Evolutionary conservation across 2,113 vertebrate species (phyloP).

Genomic region (Pelvicachromis taeniatus): DNA sequence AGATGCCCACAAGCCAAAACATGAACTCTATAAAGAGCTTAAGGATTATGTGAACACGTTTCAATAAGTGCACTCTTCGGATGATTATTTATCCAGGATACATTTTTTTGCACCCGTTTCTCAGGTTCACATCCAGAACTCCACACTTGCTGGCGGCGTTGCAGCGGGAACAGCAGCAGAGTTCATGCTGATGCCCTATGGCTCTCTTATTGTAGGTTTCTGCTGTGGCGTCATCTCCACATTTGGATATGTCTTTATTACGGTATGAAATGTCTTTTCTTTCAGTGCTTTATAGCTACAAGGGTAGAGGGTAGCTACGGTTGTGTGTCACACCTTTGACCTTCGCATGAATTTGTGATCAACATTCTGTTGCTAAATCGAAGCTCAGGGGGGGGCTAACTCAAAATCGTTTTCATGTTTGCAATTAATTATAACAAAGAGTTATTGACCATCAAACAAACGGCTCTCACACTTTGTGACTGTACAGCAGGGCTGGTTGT

Average conservation of each 20-base stretch:
- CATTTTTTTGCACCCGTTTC: neutral
- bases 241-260: slow-evolving; percentile 82
- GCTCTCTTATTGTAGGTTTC: slow-evolving; percentile 88
- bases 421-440: neutral
- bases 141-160: slow-evolving; percentile 90
- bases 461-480: too few species aligned
- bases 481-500: too few species aligned
- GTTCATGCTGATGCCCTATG: slow-evolving; percentile 92
- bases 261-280: slow-evolving; percentile 53
- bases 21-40: neutral
- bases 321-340: neutral
- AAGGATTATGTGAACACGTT: accelerated
- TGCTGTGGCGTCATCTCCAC: slow-evolving; percentile 87
- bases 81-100: neutral
- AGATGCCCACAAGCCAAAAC: neutral
- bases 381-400: neutral
- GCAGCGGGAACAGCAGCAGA: slow-evolving; percentile 91
- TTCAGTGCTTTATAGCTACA: neutral
- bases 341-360: neutral
- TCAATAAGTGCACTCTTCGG: neutral
- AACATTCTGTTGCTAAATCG: neutral
- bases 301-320: neutral
- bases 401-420: neutral
- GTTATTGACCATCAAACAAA: neutral
- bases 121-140: slow-evolving; percentile 96